Evolutionary conservation across 2,113 vertebrate genomes (phyloP).

Genomic region (Craseonycteris thonglongyai): DNA sequence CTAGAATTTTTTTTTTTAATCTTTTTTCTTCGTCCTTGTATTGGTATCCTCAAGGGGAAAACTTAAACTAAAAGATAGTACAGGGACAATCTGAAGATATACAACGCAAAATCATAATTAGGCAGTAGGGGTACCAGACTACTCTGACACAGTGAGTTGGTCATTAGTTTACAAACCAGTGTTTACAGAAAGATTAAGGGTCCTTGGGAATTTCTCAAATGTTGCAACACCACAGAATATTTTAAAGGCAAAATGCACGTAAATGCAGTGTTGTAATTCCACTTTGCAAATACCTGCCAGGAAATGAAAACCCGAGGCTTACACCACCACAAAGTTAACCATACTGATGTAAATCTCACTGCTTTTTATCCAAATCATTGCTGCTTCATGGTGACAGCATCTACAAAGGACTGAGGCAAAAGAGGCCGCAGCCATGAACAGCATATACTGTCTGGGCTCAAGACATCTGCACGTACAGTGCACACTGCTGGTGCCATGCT

Average conservation of each 20-base stretch:
- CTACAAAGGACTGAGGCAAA: not conserved
- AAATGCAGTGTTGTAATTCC: constrained; percentile 51
- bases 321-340: constrained; percentile 19
- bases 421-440: not conserved
- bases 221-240: constrained; percentile 50
- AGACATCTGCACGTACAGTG: not conserved
- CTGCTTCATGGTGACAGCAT: not conserved
- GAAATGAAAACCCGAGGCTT: constrained; percentile 58
- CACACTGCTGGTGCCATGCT: not conserved
- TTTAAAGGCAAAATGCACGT: constrained; percentile 49
- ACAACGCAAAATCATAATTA: constrained; percentile 13
- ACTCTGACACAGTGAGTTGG: not conserved
- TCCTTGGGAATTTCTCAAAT: constrained; percentile 59
- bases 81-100: constrained; percentile 29
- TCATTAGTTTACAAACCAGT: constrained; percentile 25
- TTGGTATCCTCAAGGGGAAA: constrained; percentile 60
- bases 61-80: constrained; percentile 55
- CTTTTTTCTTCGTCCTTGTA: constrained; percentile 39
- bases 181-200: constrained; percentile 48
- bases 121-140: not conserved
- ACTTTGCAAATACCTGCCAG: constrained; percentile 49
- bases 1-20: constrained; percentile 39
- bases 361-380: not conserved
- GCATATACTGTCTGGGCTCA: too few relatives aligned
- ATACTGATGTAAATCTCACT: not conserved